These are phyloP conservation scores for Agrypnia vestita DNA, from an alignment of 1,140 invertebrate genomes.

Conservation along the genomic window DNA sequence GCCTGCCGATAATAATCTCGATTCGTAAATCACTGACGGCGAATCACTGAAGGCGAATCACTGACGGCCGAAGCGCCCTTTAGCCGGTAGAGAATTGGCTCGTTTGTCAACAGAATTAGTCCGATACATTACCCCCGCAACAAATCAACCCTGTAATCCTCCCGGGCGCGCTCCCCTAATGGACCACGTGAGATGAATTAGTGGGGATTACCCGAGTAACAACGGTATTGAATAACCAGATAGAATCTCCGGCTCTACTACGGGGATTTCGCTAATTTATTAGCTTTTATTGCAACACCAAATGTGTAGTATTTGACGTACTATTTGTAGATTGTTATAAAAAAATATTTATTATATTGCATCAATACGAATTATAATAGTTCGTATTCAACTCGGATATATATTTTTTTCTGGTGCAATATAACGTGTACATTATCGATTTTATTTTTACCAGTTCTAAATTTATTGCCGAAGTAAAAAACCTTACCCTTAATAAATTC, in stretches of 20 bases:
- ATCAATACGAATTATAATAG: no score
- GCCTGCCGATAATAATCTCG: not conserved
- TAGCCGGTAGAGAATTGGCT: not conserved
- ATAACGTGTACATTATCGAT: no score
- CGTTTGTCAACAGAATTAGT: slow-evolving; percentile 30
- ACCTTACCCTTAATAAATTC: no score
- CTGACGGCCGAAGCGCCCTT: not conserved
- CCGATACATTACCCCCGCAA: slow-evolving; percentile 15
- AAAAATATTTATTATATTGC: no score
- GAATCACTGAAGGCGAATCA: not conserved
- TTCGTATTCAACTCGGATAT: no score
- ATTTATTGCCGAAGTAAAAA: no score
- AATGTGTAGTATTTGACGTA: no score
- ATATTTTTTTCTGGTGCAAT: no score
- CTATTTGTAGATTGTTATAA: no score
- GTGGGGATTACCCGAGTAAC: slow-evolving; percentile 11
- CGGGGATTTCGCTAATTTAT: slow-evolving; percentile 1
- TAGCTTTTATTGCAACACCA: not conserved
- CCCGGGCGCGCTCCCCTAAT: slow-evolving; percentile 9
- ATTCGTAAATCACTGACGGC: not conserved
- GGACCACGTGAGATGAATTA: slow-evolving; percentile 22
- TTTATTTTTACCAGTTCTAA: no score
- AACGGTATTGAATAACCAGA: slow-evolving; percentile 15
- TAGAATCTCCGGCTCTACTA: not conserved
- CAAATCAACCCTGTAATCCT: slow-evolving; percentile 25